Evolutionary conservation across 2,797 vertebrate genomes (phyloP).

Genomic region (Masticophis lateralis): DNA sequence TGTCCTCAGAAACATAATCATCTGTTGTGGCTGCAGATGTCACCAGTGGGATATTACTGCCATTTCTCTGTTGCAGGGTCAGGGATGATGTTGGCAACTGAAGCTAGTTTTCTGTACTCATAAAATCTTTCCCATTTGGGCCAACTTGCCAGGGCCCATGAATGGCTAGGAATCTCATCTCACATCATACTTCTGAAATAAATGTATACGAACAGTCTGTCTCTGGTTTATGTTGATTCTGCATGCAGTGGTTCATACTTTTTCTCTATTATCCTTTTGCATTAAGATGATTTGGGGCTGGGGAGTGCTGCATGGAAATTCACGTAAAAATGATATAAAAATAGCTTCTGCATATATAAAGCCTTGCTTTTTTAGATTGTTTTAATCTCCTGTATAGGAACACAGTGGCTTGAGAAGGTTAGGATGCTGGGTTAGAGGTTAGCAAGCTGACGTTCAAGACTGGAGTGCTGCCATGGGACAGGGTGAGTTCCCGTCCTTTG

Average conservation of each 20-base stretch:
- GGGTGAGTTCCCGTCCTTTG: background rate
- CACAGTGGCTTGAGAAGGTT: background rate
- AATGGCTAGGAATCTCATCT: background rate
- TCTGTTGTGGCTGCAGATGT: background rate
- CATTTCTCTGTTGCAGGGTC: background rate
- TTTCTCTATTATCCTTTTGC: background rate
- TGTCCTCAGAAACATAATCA: background rate
- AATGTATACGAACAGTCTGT: background rate
- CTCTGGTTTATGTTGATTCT: background rate
- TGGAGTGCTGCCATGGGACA: background rate
- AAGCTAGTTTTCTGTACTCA: background rate
- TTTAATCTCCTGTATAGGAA: background rate
- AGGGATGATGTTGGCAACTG: background rate
- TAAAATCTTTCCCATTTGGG: background rate
- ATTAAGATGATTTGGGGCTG: background rate
- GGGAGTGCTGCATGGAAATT: background rate
- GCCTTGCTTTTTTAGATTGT: too few species aligned
- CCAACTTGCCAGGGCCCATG: background rate
- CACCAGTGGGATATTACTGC: background rate
- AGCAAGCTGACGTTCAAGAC: background rate
- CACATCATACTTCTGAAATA: background rate
- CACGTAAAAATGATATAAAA: background rate
- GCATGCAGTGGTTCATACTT: background rate
- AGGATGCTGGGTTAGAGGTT: background rate
- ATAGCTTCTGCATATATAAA: background rate